A percentile compares a stretch with the other conserved stretches of the same genome.
These are phyloP conservation scores for Sycophila sp. DNA, from an alignment of 1,140 invertebrate genomes.

Conservation along the genomic window DNA sequence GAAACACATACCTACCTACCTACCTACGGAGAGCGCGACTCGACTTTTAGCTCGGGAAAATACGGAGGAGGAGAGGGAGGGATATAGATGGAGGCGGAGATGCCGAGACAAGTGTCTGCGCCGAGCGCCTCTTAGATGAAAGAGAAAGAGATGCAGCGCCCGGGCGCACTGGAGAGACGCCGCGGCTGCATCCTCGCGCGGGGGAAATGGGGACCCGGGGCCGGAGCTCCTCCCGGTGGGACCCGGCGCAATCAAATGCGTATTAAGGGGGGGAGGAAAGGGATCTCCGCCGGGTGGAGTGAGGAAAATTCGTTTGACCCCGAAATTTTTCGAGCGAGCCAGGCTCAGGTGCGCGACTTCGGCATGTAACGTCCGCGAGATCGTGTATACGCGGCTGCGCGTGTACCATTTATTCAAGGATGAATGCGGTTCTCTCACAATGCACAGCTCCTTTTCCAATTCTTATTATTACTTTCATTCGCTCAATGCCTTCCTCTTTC, in stretches of 20 bases:
- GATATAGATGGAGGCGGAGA: not conserved
- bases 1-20: constrained; percentile 29
- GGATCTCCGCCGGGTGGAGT: not conserved
- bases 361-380: too few relatives aligned
- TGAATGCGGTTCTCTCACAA: too few relatives aligned
- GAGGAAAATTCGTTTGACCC: constrained; percentile 3
- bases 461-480: too few relatives aligned
- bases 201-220: not conserved
- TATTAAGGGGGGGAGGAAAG: not conserved
- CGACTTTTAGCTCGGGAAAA: constrained; percentile 1
- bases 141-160: not conserved
- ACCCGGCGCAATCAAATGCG: constrained; percentile 5
- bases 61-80: not conserved
- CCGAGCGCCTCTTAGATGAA: too few relatives aligned
- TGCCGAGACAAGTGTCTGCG: constrained; percentile 4
- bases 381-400: too few relatives aligned
- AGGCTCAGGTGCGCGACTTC: too few relatives aligned
- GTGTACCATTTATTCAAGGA: too few relatives aligned
- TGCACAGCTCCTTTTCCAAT: too few relatives aligned
- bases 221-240: too few relatives aligned
- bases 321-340: not conserved
- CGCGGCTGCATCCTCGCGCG: too few relatives aligned
- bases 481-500: too few relatives aligned
- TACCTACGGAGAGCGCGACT: not conserved
- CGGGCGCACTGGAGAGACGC: not conserved